Evolutionary conservation across 2,797 vertebrate species (phyloP).

Genomic region (Nothura maculosa): DNA sequence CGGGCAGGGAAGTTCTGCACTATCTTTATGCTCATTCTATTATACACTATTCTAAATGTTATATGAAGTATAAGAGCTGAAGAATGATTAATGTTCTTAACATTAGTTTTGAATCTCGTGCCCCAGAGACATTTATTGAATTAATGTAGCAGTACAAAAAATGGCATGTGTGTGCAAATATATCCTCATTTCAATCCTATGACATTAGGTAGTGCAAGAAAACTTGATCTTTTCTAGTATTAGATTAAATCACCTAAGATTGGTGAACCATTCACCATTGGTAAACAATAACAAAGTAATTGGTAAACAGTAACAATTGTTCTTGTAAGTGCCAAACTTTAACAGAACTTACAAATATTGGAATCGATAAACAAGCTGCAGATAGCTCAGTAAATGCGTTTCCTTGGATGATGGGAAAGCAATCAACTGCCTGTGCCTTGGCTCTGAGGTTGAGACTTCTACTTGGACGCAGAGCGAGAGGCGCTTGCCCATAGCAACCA

Average conservation of each 20-base stretch:
- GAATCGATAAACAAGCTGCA: not conserved
- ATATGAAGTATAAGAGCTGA: not conserved
- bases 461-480: not conserved
- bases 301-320: no score
- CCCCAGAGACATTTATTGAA: not conserved
- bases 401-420: not conserved
- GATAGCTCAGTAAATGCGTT: not conserved
- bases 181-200: not conserved
- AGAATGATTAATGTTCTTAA: not conserved
- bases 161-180: not conserved
- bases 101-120: not conserved
- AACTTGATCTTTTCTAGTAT: not conserved
- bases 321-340: not conserved
- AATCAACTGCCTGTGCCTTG: not conserved
- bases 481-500: not conserved
- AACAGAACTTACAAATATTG: not conserved
- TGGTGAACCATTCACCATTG: not conserved
- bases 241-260: not conserved
- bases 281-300: no score
- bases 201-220: not conserved
- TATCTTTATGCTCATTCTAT: not conserved
- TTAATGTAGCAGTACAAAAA: not conserved
- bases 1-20: not conserved
- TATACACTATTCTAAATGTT: not conserved
- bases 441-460: not conserved